Base-by-base conservation (phyloP, 2,888 invertebrate genomes). In the Drosophila tanythrix region DNA sequence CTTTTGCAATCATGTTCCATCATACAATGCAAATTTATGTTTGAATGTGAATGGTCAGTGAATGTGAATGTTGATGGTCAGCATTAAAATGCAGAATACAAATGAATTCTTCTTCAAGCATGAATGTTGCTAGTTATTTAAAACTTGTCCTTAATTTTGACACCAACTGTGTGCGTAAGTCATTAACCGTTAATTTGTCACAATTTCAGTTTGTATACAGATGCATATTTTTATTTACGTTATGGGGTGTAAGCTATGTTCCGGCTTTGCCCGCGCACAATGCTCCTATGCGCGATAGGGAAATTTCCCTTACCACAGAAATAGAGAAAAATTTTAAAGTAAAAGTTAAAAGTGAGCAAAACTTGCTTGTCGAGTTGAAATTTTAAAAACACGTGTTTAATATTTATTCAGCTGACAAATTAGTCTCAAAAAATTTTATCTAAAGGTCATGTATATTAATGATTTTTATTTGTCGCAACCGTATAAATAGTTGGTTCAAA, bases 31-130 rank as follows among this genome's bases (percentile, higher is more conserved):
- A 13, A 13, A 43, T 21, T 7, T 15, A 38, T 56, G 13, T 15
- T 15, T 56, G 15, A 21, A 21, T 21, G 21, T 21, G 21, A 21
- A 21, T 21, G 21, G 21, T 21, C 21, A 21, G 21, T 21, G 21
- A 21, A 21, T 21, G 43, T 57, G 43, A 21, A 43, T 57, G 43
- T 15, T 40, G 43, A 43, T 57, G 31, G 31, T 57, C 57, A 57
- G 21, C 31, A 43, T 57, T 31, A 13, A 40, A 38, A 27, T 38
- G 29, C n/a, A 11, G n/a, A n/a, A 40, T 13, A 56, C 15, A 21
- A 57, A 57, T 57, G 15, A 31, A 57, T 21, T 40, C 13, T 15
- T 53, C 36, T 21, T 25, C 25, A 46, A 8, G n/a, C 40, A 2
- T 8, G 29, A 31, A 29, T n/a, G 10, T 29, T 57, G 3, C 7